These are phyloP conservation scores for Anableps anableps DNA, from an alignment of 2,797 vertebrate species.

Conservation along the genomic window DNA sequence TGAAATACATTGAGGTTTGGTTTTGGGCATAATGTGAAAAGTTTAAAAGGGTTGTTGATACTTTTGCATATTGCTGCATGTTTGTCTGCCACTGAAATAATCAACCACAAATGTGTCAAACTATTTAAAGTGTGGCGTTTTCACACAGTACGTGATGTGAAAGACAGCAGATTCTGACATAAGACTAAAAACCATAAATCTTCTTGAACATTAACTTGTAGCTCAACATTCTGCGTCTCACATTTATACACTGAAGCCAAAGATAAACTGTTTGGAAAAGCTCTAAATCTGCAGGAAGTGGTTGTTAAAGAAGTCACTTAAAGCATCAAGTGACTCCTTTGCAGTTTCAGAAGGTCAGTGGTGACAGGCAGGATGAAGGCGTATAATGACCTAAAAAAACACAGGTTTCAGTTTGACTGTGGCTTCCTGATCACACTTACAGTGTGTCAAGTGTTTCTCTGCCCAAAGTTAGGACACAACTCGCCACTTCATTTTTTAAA, in stretches of 20 bases:
- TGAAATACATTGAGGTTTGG: neutral
- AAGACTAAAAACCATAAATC: neutral
- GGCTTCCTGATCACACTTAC: neutral
- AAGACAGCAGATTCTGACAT: neutral
- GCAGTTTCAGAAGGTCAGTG: neutral
- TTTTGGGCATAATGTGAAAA: neutral
- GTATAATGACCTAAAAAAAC: neutral
- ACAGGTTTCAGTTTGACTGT: constrained; percentile 11
- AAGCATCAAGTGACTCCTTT: too few relatives aligned
- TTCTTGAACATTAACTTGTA: neutral
- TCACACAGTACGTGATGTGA: neutral
- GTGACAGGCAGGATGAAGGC: neutral
- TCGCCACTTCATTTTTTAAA: neutral
- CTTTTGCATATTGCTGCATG: neutral
- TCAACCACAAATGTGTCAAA: neutral
- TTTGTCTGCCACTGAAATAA: neutral
- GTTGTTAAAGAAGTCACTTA: neutral
- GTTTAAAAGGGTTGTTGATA: neutral
- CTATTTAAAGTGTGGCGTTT: neutral
- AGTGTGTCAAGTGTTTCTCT: neutral
- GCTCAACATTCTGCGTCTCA: neutral
- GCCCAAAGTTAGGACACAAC: neutral
- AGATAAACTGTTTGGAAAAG: neutral
- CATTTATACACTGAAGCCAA: neutral
- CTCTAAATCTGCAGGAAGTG: too few relatives aligned